Percentiles rank a stretch among this genome's conserved stretches.
Conservation (phyloP, 2,113 vertebrate genomes). For the Clinocottus analis region DNA sequence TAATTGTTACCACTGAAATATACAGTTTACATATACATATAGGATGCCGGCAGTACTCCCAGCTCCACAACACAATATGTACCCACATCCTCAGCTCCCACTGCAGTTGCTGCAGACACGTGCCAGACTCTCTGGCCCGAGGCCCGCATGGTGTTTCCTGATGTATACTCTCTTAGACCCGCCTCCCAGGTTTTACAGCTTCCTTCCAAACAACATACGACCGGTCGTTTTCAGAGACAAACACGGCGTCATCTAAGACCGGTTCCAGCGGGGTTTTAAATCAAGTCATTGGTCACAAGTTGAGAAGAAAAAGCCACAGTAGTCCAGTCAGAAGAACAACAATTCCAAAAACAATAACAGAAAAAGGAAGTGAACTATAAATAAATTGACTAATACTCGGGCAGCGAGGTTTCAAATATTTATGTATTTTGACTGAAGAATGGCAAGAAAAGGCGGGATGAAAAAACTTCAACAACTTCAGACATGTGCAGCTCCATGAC, state of each 20-base stretch:
- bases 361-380: background rate
- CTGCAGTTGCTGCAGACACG: conserved; percentile 34
- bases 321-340: background rate
- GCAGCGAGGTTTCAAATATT: background rate
- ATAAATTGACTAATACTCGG: background rate
- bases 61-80: conserved; percentile 13
- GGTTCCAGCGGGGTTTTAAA: background rate
- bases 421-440: background rate
- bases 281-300: conserved; percentile 8
- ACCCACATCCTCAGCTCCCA: conserved; percentile 30
- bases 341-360: conserved; percentile 14
- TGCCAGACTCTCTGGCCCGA: conserved; percentile 14
- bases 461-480: too few species aligned
- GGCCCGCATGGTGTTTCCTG: conserved; percentile 33
- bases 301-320: conserved; percentile 5
- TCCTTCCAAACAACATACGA: conserved; percentile 19
- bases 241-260: background rate
- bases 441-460: too few species aligned
- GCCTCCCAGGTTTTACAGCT: conserved; percentile 38
- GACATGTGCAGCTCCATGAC: background rate
- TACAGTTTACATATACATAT: too few species aligned
- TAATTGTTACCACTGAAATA: too few species aligned
- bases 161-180: conserved; percentile 45
- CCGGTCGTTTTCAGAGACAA: conserved; percentile 25
- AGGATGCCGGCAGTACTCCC: background rate